Evolutionary conservation across 2,888 invertebrate species (phyloP).

Genomic region (Pilophorus perplexus): DNA sequence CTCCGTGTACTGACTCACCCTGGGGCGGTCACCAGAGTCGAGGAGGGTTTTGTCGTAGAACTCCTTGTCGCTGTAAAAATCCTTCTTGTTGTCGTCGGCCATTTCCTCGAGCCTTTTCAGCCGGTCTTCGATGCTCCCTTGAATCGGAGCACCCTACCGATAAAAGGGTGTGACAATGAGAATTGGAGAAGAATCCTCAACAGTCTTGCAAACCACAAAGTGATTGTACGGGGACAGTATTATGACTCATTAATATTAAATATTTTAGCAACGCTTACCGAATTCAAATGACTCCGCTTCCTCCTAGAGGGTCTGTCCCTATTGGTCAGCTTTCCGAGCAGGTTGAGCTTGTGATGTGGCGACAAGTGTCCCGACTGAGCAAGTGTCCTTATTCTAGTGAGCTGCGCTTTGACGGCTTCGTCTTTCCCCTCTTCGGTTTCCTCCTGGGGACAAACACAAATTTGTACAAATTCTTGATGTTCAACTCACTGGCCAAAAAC

Average conservation of each 20-base stretch:
- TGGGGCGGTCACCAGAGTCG: neutral
- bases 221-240: too few relatives aligned
- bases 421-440: slow-evolving; percentile 44
- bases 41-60: slow-evolving; percentile 26
- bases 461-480: neutral
- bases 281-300: slow-evolving; percentile 46
- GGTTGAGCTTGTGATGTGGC: slow-evolving; percentile 46
- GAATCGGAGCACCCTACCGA: slow-evolving; percentile 31
- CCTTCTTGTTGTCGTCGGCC: slow-evolving; percentile 29
- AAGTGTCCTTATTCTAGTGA: slow-evolving; percentile 45
- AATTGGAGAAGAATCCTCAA: too few relatives aligned
- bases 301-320: slow-evolving; percentile 45
- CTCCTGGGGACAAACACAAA: slow-evolving; percentile 36
- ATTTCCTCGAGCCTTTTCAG: slow-evolving; percentile 24
- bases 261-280: slow-evolving; percentile 42
- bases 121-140: slow-evolving; percentile 38
- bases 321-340: slow-evolving; percentile 47
- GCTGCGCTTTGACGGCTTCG: slow-evolving; percentile 40
- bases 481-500: too few relatives aligned
- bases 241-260: too few relatives aligned
- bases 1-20: slow-evolving; percentile 26
- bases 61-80: slow-evolving; percentile 12
- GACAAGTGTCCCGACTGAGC: slow-evolving; percentile 46
- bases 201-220: too few relatives aligned
- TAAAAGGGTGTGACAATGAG: neutral